Conservation (phyloP, 2,797 vertebrate genomes). For the Poecilia gillii region DNA sequence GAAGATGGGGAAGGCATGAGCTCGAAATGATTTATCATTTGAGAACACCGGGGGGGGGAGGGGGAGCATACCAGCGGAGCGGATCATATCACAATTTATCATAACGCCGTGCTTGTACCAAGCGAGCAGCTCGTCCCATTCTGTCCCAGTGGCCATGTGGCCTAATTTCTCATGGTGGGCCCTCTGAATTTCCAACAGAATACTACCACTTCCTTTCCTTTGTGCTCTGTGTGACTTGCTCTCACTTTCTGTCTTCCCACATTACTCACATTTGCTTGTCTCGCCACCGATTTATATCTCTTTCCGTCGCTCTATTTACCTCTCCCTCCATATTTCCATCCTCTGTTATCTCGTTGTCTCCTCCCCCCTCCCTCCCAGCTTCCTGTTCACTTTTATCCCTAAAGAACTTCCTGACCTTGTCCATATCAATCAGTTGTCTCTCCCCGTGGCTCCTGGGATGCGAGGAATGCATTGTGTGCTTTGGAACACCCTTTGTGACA, state of each 20-base stretch:
- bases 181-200: conserved; percentile 41
- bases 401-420: conserved; percentile 77
- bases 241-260: conserved; percentile 43
- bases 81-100: conserved; percentile 39
- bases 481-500: conserved; percentile 75
- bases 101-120: conserved; percentile 53
- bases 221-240: conserved; percentile 23
- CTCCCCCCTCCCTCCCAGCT: conserved; percentile 16
- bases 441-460: conserved; percentile 62
- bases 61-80: conserved; percentile 58
- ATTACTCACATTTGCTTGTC: conserved; percentile 42
- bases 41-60: conserved; percentile 56
- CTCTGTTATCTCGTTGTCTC: conserved; percentile 41
- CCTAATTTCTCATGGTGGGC: conserved; percentile 32
- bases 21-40: conserved; percentile 75
- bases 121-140: conserved; percentile 57
- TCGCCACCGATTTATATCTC: conserved; percentile 26
- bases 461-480: conserved; percentile 81
- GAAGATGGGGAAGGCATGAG: conserved; percentile 58
- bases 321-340: conserved; percentile 22
- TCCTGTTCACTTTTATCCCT: conserved; percentile 40
- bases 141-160: conserved; percentile 50
- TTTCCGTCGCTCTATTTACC: conserved; percentile 33
- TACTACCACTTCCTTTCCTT: conserved; percentile 10
- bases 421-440: conserved; percentile 78